These are phyloP conservation scores for Zoanthus solanderi DNA, from an alignment of 92 coral and sea anemone genomes.

Conservation along the genomic window DNA sequence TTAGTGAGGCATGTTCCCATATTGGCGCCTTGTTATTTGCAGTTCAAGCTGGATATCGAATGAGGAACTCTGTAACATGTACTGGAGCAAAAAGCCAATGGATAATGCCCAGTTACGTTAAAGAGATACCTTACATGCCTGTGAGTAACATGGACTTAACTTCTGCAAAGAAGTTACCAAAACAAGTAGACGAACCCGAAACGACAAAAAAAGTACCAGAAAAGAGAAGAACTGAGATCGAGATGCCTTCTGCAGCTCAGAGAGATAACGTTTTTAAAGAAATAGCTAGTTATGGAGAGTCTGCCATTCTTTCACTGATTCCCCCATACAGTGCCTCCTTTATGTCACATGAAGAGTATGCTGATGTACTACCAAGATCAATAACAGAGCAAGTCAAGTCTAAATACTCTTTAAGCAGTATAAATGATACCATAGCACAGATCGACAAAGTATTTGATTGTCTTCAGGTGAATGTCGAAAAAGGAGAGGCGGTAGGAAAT, in stretches of 20 bases:
- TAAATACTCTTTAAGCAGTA: background rate
- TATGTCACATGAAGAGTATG: constrained; percentile 23
- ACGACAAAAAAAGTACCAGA: constrained; percentile 2
- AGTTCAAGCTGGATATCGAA: constrained; percentile 1
- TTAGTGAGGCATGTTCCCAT: constrained; percentile 19
- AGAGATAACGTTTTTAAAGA: constrained; percentile 56
- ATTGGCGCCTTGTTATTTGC: constrained; percentile 7
- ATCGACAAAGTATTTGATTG: background rate
- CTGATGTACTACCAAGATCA: constrained; percentile 31
- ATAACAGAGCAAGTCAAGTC: constrained; percentile 23
- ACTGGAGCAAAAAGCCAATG: constrained; percentile 42
- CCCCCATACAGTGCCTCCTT: constrained; percentile 18
- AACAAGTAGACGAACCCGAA: background rate
- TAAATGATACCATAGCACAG: constrained; percentile 23
- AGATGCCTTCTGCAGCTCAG: background rate
- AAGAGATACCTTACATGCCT: constrained; percentile 3
- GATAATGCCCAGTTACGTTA: constrained; percentile 23
- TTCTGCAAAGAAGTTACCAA: background rate
- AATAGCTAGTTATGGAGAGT: constrained; percentile 22
- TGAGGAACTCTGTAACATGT: constrained; percentile 14
- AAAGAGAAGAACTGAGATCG: background rate
- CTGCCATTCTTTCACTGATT: constrained; percentile 40
- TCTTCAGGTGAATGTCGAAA: constrained; percentile 15
- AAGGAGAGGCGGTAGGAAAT: constrained; percentile 32
- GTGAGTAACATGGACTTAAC: constrained; percentile 16